Conservation (phyloP, 2,888 invertebrate species). For the Lymantria monacha region DNA sequence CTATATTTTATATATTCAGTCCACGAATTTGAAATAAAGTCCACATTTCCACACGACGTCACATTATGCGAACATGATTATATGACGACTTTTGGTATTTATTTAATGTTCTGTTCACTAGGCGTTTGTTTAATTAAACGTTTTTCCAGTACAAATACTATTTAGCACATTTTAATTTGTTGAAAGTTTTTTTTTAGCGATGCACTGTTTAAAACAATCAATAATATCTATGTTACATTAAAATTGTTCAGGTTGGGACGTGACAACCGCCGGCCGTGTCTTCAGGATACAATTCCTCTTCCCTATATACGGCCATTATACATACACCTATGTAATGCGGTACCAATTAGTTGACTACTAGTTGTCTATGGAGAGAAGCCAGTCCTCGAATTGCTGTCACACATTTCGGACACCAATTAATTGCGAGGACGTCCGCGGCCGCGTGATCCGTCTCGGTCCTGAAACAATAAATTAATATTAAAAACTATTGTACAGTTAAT, state of each 20-base stretch:
- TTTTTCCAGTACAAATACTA: conserved; percentile 75
- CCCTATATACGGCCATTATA: conserved; percentile 39
- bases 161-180: conserved; percentile 80
- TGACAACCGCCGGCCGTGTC: conserved; percentile 57
- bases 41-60: conserved; percentile 72
- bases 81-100: conserved; percentile 54
- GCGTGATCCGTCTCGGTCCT: conserved; percentile 75
- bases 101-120: conserved; percentile 78
- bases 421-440: conserved; percentile 76
- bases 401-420: conserved; percentile 53
- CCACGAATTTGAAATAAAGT: conserved; percentile 81
- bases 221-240: conserved; percentile 71
- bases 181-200: conserved; percentile 77
- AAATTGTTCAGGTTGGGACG: conserved; percentile 71
- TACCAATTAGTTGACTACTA: conserved; percentile 76
- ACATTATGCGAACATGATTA: conserved; percentile 51
- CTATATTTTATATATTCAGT: conserved; percentile 75
- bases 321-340: conserved; percentile 57
- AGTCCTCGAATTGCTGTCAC: conserved; percentile 68
- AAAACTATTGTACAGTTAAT: not conserved
- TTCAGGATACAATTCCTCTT: conserved; percentile 47
- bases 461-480: conserved; percentile 32
- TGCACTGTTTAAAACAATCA: conserved; percentile 80
- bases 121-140: conserved; percentile 74
- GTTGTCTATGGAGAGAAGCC: conserved; percentile 81